Percentiles rank a stretch among this genome's conserved stretches.
These are phyloP conservation scores for Hirtodrosophila histrioides DNA, from an alignment of 2,888 invertebrate genomes.

Conservation along the genomic window DNA sequence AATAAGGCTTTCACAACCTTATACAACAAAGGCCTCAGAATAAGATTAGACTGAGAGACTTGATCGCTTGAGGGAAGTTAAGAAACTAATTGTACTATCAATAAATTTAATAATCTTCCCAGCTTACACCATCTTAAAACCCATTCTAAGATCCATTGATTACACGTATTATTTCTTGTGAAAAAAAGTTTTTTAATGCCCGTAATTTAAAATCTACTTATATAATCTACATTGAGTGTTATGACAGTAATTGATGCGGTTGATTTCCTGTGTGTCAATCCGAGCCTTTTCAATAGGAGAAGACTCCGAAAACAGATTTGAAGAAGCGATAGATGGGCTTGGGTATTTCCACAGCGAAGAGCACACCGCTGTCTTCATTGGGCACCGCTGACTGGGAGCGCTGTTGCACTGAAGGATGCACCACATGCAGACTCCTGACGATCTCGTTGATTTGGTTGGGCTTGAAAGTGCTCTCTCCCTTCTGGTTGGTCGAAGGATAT, in stretches of 20 bases:
- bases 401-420: constrained; percentile 40
- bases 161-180: neutral
- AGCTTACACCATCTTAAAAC: neutral
- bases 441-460: constrained; percentile 33
- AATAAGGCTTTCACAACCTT: too few species aligned
- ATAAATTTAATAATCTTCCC: too few species aligned
- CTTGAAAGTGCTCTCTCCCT: constrained; percentile 2
- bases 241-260: neutral
- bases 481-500: constrained; percentile 11
- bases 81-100: too few species aligned
- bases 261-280: neutral
- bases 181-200: constrained; percentile 27
- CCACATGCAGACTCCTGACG: constrained; percentile 33
- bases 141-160: neutral
- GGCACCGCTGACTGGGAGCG: constrained; percentile 40
- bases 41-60: too few species aligned
- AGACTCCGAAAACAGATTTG: constrained; percentile 62
- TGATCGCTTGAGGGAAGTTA: too few species aligned
- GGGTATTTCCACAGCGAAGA: constrained; percentile 67
- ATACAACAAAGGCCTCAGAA: too few species aligned
- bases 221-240: constrained; percentile 4
- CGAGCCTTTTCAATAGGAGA: constrained; percentile 40
- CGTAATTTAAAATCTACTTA: constrained; percentile 24
- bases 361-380: constrained; percentile 52
- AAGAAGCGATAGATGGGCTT: constrained; percentile 70